Conservation (phyloP, 2,113 vertebrate genomes). For the Salvelinus alpinus region DNA sequence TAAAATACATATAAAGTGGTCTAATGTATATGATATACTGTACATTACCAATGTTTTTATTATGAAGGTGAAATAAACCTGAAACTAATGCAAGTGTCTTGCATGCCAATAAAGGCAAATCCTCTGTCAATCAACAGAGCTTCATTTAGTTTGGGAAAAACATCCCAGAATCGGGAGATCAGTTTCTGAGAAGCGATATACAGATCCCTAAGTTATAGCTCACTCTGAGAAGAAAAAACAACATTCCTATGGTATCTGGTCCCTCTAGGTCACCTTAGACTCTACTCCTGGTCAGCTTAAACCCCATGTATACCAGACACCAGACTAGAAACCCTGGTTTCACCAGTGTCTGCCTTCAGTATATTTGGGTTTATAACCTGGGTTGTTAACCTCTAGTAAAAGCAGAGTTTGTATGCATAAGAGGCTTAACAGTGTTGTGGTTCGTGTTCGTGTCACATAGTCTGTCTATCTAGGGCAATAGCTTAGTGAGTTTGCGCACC, state of each 20-base stretch:
- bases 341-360: too few relatives aligned
- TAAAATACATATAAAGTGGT: too few relatives aligned
- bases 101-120: slow-evolving; percentile 28
- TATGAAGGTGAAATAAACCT: slow-evolving; percentile 19
- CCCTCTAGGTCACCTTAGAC: too few relatives aligned
- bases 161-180: neutral
- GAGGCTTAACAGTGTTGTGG: too few relatives aligned
- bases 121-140: slow-evolving; percentile 45
- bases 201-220: neutral
- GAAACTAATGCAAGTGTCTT: too few relatives aligned
- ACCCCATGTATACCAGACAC: too few relatives aligned
- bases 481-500: slow-evolving; percentile 1
- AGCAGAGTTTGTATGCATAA: too few relatives aligned
- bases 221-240: neutral
- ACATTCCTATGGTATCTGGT: too few relatives aligned
- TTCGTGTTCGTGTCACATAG: slow-evolving; percentile 14
- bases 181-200: neutral
- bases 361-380: too few relatives aligned
- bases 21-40: neutral
- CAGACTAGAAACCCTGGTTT: too few relatives aligned
- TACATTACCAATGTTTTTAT: neutral
- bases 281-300: too few relatives aligned
- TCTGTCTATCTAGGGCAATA: slow-evolving; percentile 26
- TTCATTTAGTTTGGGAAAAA: slow-evolving; percentile 47
- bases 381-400: too few relatives aligned